phyloP scores from a whole-genome alignment of 1,140 invertebrate species.

The Phocides pigmalion region DNA sequence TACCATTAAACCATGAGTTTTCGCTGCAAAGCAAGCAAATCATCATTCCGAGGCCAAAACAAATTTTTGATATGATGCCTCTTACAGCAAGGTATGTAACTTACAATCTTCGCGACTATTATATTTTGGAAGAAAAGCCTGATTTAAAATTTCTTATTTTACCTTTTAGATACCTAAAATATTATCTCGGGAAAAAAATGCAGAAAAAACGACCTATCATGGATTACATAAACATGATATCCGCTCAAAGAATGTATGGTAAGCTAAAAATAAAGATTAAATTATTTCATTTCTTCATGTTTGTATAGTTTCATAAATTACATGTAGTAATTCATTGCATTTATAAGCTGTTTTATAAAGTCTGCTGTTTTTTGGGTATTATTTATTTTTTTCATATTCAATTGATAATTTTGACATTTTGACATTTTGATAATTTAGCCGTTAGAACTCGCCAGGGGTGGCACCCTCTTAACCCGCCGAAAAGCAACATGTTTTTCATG shows the following conservation, averaged over 20 bases:
- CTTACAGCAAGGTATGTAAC: constrained; percentile 84
- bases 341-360: not conserved
- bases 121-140: not conserved
- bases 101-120: not conserved
- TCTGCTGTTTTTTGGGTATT: no score
- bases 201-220: constrained; percentile 72
- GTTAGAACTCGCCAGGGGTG: no score
- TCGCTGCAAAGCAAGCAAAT: constrained; percentile 89
- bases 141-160: not conserved
- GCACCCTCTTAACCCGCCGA: no score
- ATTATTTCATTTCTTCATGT: not conserved
- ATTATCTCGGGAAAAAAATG: constrained; percentile 63
- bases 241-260: constrained; percentile 73
- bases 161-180: constrained; percentile 68
- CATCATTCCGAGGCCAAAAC: constrained; percentile 86
- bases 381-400: no score
- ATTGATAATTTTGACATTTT: no score
- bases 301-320: constrained; percentile 45
- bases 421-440: no score
- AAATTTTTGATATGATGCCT: constrained; percentile 87
- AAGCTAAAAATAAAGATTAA: constrained; percentile 38
- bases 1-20: constrained; percentile 90
- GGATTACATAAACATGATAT: constrained; percentile 72
- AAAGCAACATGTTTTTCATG: no score
- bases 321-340: not conserved